These are phyloP conservation scores for Sternarchorhynchus goeldii DNA, from an alignment of 2,797 vertebrate species.

Conservation along the genomic window DNA sequence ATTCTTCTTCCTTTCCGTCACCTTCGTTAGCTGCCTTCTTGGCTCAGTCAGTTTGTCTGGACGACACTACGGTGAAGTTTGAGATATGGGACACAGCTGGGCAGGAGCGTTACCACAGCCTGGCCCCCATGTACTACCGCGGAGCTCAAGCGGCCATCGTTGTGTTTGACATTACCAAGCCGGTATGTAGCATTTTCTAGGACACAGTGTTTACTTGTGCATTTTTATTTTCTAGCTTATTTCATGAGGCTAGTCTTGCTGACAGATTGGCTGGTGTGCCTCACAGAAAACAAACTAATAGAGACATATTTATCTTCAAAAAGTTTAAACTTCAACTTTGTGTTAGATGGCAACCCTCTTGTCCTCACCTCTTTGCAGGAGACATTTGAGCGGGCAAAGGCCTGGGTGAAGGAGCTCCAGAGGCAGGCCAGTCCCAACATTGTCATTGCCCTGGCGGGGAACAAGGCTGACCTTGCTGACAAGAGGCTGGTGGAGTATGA, in stretches of 20 bases:
- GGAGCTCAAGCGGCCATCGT: conserved; percentile 86
- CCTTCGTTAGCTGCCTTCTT: conserved; percentile 77
- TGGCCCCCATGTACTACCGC: conserved; percentile 87
- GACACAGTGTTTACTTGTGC: neutral
- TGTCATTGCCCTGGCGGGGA: conserved; percentile 83
- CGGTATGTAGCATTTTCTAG: conserved; percentile 64
- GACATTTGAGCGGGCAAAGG: conserved; percentile 83
- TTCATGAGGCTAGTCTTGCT: too few relatives aligned
- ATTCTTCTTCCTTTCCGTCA: conserved; percentile 6
- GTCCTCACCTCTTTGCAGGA: conserved; percentile 66
- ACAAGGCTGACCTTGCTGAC: conserved; percentile 83
- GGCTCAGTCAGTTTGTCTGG: conserved; percentile 84
- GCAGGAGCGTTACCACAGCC: conserved; percentile 85
- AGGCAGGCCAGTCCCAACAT: conserved; percentile 86
- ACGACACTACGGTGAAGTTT: conserved; percentile 87
- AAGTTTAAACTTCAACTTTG: neutral
- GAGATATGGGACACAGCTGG: conserved; percentile 89
- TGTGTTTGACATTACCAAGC: conserved; percentile 86
- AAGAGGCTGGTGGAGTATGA: conserved; percentile 85
- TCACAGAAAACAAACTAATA: too few relatives aligned
- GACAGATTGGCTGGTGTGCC: too few relatives aligned
- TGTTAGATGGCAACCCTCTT: neutral
- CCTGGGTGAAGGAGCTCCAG: conserved; percentile 87
- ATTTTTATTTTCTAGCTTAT: too few relatives aligned
- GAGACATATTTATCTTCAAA: neutral